A percentile compares a stretch with the other conserved stretches of the same genome.
phyloP scores from a whole-genome alignment of 2,113 vertebrate genomes.

The Arenaria interpres region DNA sequence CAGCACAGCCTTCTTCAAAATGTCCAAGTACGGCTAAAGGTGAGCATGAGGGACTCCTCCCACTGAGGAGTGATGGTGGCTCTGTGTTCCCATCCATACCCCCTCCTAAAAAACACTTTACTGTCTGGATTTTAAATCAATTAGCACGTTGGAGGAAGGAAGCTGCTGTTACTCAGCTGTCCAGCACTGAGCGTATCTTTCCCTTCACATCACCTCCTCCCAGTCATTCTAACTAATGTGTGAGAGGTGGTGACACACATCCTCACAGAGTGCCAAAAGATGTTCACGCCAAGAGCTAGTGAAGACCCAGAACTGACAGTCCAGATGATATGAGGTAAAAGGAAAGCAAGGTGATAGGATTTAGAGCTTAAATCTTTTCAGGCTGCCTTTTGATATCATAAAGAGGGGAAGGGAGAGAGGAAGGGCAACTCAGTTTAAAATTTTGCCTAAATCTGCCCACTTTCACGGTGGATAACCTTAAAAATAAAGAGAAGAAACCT shows the following conservation, averaged over 20 bases:
- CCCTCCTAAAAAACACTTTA: neutral
- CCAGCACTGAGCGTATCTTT: neutral
- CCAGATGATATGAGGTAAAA: neutral
- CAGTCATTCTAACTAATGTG: neutral
- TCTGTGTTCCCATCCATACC: neutral
- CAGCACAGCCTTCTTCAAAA: neutral
- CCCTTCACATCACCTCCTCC: neutral
- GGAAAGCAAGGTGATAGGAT: neutral
- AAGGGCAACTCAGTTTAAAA: neutral
- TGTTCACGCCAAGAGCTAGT: neutral
- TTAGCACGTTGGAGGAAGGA: neutral
- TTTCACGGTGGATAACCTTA: neutral
- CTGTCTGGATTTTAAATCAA: neutral
- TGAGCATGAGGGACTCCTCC: accelerated
- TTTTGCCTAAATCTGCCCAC: neutral
- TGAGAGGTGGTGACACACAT: neutral
- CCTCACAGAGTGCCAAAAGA: neutral
- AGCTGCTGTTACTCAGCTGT: neutral
- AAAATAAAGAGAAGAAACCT: neutral
- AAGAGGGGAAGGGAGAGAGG: neutral
- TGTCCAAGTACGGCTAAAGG: neutral
- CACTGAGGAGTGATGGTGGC: neutral
- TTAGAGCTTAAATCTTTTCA: neutral
- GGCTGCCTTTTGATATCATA: neutral
- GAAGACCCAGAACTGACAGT: neutral